Evolutionary conservation across 2,113 vertebrate species (phyloP).

Genomic region (Microtus pennsylvanicus): DNA sequence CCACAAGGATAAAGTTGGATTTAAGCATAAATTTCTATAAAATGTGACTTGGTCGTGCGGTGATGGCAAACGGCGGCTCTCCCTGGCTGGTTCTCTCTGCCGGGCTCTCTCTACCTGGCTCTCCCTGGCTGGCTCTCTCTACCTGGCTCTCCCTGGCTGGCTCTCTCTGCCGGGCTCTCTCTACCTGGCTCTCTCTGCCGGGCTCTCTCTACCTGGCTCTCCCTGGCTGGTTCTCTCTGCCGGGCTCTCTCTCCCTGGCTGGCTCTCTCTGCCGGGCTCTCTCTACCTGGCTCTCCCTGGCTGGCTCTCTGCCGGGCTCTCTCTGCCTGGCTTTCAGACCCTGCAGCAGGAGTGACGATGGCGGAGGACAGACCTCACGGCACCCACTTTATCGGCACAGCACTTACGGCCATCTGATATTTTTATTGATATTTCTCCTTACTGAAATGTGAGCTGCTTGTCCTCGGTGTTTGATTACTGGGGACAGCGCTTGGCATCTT

Average conservation of each 20-base stretch:
- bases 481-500: not conserved
- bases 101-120: too few species aligned
- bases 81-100: not conserved
- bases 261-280: too few species aligned
- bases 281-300: too few species aligned
- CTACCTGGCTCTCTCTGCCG: too few species aligned
- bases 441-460: not conserved
- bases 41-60: not conserved
- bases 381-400: not conserved
- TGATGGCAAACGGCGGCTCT: not conserved
- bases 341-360: not conserved
- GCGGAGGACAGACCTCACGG: not conserved
- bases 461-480: not conserved
- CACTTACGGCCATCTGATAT: not conserved
- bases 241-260: too few species aligned
- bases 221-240: too few species aligned
- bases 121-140: too few species aligned
- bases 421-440: constrained; percentile 20
- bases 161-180: too few species aligned
- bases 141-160: too few species aligned
- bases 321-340: not conserved
- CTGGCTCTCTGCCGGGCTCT: too few species aligned
- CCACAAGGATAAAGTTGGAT: not conserved
- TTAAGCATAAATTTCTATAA: not conserved
- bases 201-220: too few species aligned